phyloP scores from a whole-genome alignment of 2,113 vertebrate genomes.

The Triplophysa dalaica region DNA sequence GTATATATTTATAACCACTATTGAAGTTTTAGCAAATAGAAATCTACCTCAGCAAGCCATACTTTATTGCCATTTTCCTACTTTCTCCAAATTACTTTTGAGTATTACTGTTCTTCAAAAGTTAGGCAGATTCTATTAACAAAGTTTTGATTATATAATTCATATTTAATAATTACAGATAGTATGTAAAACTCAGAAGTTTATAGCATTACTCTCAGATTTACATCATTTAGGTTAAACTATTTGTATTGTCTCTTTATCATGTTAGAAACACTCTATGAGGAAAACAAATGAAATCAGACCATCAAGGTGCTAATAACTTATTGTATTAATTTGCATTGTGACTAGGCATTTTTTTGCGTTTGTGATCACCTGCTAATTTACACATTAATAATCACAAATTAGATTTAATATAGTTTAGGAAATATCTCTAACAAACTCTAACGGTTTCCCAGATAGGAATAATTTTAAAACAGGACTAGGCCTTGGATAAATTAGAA shows the following conservation, averaged over 20 bases:
- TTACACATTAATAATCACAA: neutral
- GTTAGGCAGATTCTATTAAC: neutral
- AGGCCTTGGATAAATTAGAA: no score
- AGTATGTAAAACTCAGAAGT: neutral
- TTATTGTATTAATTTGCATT: neutral
- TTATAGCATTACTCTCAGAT: neutral
- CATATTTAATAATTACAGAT: neutral
- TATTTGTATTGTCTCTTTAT: no score
- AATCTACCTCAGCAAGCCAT: constrained; percentile 88
- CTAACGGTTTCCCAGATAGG: no score
- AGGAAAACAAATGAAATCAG: neutral
- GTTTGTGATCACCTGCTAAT: neutral
- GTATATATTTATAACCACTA: constrained; percentile 67
- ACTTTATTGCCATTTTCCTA: constrained; percentile 36
- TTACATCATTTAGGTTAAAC: no score
- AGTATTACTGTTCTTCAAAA: constrained; percentile 10
- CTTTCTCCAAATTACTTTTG: neutral
- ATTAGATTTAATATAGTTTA: neutral
- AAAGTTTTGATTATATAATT: neutral
- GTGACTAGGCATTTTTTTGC: neutral
- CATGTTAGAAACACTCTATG: no score
- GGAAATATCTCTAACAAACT: neutral
- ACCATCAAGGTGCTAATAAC: constrained; percentile 1
- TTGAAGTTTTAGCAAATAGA: constrained; percentile 68
- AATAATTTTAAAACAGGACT: no score